Evolutionary conservation across 2,797 vertebrate species (phyloP), one percentile per base, ranked within the genome.

Genomic region (Anomalospiza imberbis): DNA sequence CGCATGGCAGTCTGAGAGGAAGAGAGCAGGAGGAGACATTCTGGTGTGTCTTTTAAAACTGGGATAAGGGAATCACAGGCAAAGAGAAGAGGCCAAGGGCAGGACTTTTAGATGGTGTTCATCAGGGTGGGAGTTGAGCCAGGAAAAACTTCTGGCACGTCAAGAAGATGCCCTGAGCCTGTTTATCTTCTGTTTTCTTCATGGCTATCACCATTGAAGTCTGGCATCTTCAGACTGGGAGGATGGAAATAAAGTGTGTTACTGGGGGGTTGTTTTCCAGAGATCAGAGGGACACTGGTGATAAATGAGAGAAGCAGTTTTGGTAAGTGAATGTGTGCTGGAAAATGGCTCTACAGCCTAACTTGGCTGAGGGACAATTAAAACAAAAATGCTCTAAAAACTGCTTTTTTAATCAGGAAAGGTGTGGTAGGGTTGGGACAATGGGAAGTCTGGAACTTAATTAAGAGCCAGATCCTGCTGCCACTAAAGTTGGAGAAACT

Each of bases 381-480:
- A 65, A 92, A 24, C 40, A 88, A 88, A 94, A 94, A 68, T 78
- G 68, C 80, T 78, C 25, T 73, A 63, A 86, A 92, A 85, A 0
- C 38, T 88, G 61, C 47, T 55, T 67, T 89, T 88, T 77, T 29
- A 68, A 45, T 92, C 91, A 96, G 92, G 91, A 93, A 94, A 95
- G 90, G 94, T 90, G 91, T 91, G 92, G 90, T 93, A 34, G 47
- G 42, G 25, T 60, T 85, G 36, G 20, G 61, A 94, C 86, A 93
- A 78, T 73, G 68, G 38, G 40, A 75, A 80, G 31, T 89, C 26
- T 85, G 77, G 26, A 50, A 26, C n/a, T 86, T 93, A 74, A 89
- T 84, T 87, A 82, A 31, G 29, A 77, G 63, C 42, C 44, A 83
- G 68, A 79, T 94, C 67, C 54, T 83, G 51, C 83, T 94, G 58